phyloP scores from a whole-genome alignment of 2,797 vertebrate species.

The Mionectes olivaceus region DNA sequence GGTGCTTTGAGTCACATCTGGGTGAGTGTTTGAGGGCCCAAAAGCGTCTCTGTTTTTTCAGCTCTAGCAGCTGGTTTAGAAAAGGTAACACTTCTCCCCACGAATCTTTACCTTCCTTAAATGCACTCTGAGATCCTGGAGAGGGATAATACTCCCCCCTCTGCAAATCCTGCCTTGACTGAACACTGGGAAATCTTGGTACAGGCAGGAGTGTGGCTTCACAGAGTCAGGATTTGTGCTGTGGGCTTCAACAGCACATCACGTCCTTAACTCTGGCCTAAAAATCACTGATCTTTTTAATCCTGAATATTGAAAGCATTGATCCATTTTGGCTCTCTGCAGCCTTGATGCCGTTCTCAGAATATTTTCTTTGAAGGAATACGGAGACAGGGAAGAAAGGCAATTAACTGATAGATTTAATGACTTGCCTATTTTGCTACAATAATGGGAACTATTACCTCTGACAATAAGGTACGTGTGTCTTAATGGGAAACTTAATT shows the following conservation, averaged over 20 bases:
- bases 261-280: not conserved
- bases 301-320: not conserved
- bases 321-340: not conserved
- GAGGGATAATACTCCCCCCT: not conserved
- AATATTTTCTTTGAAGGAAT: not conserved
- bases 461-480: not conserved
- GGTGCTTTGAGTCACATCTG: not conserved
- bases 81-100: rapidly evolving
- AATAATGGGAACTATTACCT: not conserved
- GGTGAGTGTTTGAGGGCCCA: rapidly evolving
- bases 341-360: not conserved
- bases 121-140: rapidly evolving
- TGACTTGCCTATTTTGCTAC: not conserved
- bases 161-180: not conserved
- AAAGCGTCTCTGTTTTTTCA: not conserved
- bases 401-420: not conserved
- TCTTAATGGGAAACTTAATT: not conserved
- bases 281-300: rapidly evolving
- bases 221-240: not conserved
- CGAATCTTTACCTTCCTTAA: not conserved
- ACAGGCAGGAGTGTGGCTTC: not conserved
- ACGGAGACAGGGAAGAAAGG: not conserved
- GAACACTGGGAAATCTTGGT: rapidly evolving
- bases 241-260: not conserved
- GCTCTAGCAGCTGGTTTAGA: not conserved